Evolutionary conservation across 2,888 invertebrate genomes (phyloP).

Genomic region (Ectropis crepuscularia): DNA sequence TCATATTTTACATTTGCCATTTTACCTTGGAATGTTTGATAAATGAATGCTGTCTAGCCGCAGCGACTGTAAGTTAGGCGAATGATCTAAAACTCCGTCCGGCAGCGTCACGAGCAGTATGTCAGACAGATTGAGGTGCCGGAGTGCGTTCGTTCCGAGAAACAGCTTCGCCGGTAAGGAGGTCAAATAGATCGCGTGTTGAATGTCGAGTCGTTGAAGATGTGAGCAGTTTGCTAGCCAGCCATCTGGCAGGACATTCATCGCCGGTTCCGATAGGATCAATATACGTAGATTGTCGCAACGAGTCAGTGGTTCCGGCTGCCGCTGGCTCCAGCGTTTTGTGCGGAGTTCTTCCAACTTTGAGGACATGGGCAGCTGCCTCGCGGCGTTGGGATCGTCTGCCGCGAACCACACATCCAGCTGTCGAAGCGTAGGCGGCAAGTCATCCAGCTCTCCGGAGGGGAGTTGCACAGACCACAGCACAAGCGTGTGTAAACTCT

Average conservation of each 20-base stretch:
- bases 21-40: constrained; percentile 1
- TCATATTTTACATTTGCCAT: too few relatives aligned
- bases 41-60: background rate
- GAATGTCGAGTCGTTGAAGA: background rate
- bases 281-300: background rate
- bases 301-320: background rate
- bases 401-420: background rate
- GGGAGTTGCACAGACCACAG: background rate
- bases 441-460: background rate
- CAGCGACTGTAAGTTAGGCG: background rate
- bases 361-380: background rate
- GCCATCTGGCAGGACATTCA: background rate
- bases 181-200: background rate
- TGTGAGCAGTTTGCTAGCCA: constrained; percentile 4
- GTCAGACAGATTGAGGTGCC: background rate
- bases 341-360: background rate
- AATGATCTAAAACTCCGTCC: background rate
- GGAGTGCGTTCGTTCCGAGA: background rate
- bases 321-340: background rate
- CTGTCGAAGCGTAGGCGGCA: background rate
- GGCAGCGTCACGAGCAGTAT: background rate
- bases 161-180: background rate
- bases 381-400: background rate
- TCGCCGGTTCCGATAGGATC: background rate
- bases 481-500: background rate